Evolutionary conservation across 2,113 vertebrate genomes (phyloP).

Genomic region (Cololabis saira): DNA sequence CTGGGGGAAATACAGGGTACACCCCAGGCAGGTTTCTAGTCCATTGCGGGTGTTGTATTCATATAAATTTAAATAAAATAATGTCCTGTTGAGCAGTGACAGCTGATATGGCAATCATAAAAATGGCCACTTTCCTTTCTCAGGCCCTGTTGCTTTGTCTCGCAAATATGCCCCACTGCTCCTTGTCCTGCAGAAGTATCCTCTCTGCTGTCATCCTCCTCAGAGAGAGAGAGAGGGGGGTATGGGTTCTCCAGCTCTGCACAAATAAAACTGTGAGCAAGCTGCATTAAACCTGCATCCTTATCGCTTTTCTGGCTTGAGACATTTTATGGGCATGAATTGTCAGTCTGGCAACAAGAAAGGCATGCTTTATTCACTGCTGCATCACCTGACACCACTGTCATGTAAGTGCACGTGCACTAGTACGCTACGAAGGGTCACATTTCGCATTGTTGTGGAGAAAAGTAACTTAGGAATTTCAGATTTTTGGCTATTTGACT

Average conservation of each 20-base stretch:
- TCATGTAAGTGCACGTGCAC: constrained; percentile 53
- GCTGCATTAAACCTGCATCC: constrained; percentile 68
- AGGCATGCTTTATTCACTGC: constrained; percentile 59
- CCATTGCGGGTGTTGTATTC: too few species aligned
- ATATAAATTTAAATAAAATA: too few species aligned
- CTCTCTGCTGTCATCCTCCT: constrained; percentile 12
- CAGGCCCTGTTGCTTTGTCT: constrained; percentile 10
- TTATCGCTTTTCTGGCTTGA: constrained; percentile 69
- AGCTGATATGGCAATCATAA: background rate
- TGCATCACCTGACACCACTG: constrained; percentile 51
- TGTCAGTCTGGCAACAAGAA: constrained; percentile 52
- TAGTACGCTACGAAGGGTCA: constrained; percentile 54
- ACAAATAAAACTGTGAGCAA: constrained; percentile 73
- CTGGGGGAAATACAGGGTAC: too few species aligned
- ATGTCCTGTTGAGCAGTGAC: too few species aligned
- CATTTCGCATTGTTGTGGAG: constrained; percentile 14
- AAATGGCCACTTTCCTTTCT: constrained; percentile 20
- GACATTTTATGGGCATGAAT: constrained; percentile 71
- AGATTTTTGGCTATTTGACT: too few species aligned
- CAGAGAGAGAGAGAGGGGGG: constrained; percentile 11
- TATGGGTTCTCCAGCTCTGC: constrained; percentile 41
- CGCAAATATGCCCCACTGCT: constrained; percentile 3
- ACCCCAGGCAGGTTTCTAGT: too few species aligned
- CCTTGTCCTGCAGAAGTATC: constrained; percentile 48
- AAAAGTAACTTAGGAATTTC: too few species aligned